phyloP scores from a whole-genome alignment of 2,888 invertebrate species.

The Laothoe populi region DNA sequence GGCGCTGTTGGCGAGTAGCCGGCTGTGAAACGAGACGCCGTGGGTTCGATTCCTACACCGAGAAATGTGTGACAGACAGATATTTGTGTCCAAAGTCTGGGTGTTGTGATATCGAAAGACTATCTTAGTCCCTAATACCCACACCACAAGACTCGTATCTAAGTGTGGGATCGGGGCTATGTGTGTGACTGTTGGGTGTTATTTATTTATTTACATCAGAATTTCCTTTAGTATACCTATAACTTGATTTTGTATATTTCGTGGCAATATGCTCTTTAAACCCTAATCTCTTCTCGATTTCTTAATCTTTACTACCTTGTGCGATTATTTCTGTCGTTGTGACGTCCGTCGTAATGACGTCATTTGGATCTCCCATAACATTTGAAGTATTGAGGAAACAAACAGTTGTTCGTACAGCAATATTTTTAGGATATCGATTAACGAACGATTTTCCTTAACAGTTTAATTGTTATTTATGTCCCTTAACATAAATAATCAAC shows the following conservation, averaged over 20 bases:
- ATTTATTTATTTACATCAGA: too few species aligned
- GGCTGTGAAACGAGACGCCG: too few species aligned
- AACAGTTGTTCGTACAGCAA: not conserved
- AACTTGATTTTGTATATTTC: not conserved
- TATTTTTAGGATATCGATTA: not conserved
- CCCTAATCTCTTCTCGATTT: not conserved
- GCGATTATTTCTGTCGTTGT: not conserved
- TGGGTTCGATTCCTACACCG: too few species aligned
- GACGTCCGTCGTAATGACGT: not conserved
- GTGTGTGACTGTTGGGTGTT: too few species aligned
- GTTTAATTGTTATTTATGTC: conserved; percentile 8
- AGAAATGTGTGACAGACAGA: too few species aligned
- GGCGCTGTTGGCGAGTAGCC: too few species aligned
- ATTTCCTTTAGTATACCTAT: not conserved
- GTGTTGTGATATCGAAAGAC: too few species aligned
- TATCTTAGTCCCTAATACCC: too few species aligned
- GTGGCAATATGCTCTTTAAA: not conserved
- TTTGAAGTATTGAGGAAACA: not conserved
- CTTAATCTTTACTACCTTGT: not conserved
- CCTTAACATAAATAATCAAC: not conserved
- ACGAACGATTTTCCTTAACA: not conserved
- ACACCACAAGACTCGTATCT: too few species aligned
- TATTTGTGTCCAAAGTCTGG: too few species aligned
- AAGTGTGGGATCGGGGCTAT: too few species aligned
- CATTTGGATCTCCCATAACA: not conserved